Conservation (phyloP, 30 jellyfish, hydroid and myxozoan genomes). For the Aurelia sp. region DNA sequence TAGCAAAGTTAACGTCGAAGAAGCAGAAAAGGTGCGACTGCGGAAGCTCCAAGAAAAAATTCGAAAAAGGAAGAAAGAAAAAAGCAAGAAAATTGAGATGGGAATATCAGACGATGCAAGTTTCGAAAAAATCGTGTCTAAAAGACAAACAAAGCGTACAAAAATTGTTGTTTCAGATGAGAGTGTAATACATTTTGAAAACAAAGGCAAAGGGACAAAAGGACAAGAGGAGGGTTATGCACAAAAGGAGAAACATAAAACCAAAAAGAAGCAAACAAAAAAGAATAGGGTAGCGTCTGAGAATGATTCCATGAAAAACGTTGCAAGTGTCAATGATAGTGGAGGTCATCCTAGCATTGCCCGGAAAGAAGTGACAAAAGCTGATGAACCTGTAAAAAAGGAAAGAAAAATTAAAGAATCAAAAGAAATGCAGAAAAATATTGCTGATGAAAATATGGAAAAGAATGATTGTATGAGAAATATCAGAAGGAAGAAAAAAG, state of each 20-base stretch:
- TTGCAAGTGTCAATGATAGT: background rate
- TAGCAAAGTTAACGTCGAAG: background rate
- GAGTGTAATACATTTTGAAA: background rate
- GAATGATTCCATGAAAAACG: background rate
- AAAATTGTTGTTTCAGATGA: too few species aligned
- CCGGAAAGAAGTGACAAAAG: constrained; percentile 11
- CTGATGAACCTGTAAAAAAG: constrained; percentile 1
- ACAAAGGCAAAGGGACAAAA: background rate
- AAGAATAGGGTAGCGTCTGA: background rate
- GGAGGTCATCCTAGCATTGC: background rate
- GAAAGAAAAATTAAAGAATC: background rate
- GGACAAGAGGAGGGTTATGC: background rate
- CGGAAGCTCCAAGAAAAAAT: constrained; percentile 35
- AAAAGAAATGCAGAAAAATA: background rate
- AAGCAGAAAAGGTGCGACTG: constrained; percentile 41
- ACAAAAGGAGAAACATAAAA: background rate
- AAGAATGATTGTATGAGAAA: background rate
- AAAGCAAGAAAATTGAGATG: background rate
- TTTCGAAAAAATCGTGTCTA: background rate
- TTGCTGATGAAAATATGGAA: constrained; percentile 3
- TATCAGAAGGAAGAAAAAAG: background rate
- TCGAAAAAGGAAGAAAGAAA: background rate
- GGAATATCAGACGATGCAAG: background rate
- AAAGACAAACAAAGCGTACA: background rate
- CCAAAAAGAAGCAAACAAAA: constrained; percentile 4